Evolutionary conservation across 2,888 invertebrate genomes (phyloP).

Genomic region (Calameuta idolon): DNA sequence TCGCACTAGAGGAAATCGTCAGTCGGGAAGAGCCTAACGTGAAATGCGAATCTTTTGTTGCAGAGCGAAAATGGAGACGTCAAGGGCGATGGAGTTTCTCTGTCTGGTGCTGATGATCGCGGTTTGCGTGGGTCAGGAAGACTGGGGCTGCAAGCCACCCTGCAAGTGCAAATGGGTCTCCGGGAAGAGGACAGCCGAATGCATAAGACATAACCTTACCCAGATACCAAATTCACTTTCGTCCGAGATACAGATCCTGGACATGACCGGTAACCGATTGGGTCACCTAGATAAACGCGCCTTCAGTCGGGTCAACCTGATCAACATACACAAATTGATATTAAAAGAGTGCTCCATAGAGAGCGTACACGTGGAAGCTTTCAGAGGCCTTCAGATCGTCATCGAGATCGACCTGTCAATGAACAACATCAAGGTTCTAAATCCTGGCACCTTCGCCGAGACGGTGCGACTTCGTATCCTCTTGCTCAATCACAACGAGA

Average conservation of each 20-base stretch:
- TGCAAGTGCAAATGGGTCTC: slow-evolving; percentile 90
- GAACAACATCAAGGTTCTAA: slow-evolving; percentile 76
- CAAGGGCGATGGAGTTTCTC: slow-evolving; percentile 41
- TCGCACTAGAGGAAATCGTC: not conserved
- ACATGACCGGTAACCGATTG: slow-evolving; percentile 78
- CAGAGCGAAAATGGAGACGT: slow-evolving; percentile 44
- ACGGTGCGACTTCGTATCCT: slow-evolving; percentile 79
- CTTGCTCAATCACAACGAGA: slow-evolving; percentile 79
- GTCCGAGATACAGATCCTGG: slow-evolving; percentile 73
- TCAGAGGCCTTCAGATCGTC: slow-evolving; percentile 80
- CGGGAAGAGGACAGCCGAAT: slow-evolving; percentile 87
- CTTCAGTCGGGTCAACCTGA: slow-evolving; percentile 77
- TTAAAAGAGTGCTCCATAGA: slow-evolving; percentile 81
- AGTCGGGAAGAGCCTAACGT: not conserved
- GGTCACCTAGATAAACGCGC: slow-evolving; percentile 76
- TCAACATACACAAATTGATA: slow-evolving; percentile 85
- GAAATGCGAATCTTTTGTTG: not conserved
- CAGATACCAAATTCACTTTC: slow-evolving; percentile 81
- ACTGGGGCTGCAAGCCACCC: slow-evolving; percentile 74
- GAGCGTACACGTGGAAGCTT: slow-evolving; percentile 80
- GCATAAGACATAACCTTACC: slow-evolving; percentile 75
- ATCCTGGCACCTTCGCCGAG: slow-evolving; percentile 78
- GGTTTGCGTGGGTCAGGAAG: slow-evolving; percentile 64
- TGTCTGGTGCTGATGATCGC: slow-evolving; percentile 52
- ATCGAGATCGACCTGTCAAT: slow-evolving; percentile 86